These are phyloP conservation scores for Lasioglossum oenotherae DNA, from an alignment of 2,888 invertebrate genomes.

Conservation along the genomic window DNA sequence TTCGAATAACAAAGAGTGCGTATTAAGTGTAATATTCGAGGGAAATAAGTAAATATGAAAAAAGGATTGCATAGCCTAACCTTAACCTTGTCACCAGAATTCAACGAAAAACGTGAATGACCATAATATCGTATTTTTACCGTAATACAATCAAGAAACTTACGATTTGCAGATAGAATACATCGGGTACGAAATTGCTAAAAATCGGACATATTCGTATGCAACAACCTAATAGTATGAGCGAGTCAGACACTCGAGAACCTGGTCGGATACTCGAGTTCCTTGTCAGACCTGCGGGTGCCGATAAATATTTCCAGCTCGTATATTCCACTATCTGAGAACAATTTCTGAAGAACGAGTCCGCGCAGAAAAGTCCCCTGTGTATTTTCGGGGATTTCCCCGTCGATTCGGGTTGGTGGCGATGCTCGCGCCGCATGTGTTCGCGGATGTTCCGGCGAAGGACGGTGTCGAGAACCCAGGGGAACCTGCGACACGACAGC, in stretches of 20 bases:
- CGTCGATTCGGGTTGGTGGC: slow-evolving; percentile 50
- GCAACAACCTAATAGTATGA: no score
- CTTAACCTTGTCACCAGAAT: no score
- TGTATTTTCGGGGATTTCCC: slow-evolving; percentile 41
- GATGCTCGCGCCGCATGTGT: slow-evolving; percentile 50
- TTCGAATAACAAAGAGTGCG: no score
- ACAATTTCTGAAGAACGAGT: slow-evolving; percentile 15
- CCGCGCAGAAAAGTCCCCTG: neutral
- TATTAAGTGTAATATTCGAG: no score
- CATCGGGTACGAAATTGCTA: no score
- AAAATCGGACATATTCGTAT: no score
- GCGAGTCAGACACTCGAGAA: no score
- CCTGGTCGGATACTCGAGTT: no score
- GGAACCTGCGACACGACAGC: slow-evolving; percentile 53
- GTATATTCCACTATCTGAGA: neutral
- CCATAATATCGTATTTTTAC: no score
- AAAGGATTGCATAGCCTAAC: neutral
- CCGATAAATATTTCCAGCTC: neutral
- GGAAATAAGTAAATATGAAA: neutral
- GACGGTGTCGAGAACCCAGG: slow-evolving; percentile 64
- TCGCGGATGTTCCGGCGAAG: slow-evolving; percentile 40
- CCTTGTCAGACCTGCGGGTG: neutral
- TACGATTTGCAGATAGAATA: no score
- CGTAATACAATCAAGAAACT: no score
- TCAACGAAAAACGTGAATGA: no score